Conservation (phyloP, 2,888 invertebrate species). For the Lochmaea capreae region DNA sequence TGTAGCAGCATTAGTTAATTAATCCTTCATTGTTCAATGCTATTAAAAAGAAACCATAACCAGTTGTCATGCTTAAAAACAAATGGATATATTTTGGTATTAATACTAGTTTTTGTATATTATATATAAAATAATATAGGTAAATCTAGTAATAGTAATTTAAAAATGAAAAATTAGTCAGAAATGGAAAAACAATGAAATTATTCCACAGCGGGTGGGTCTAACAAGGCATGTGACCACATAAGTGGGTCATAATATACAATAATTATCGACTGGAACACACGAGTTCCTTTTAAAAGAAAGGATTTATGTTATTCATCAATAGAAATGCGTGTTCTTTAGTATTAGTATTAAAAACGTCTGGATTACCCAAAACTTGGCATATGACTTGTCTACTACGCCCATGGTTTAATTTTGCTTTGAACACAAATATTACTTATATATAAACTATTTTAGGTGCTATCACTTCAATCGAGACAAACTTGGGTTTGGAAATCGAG, state of each 20-base stretch:
- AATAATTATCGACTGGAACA: constrained; percentile 8
- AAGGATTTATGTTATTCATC: constrained; percentile 29
- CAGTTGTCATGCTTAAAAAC: not conserved
- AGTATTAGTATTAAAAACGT: constrained; percentile 14
- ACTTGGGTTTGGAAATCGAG: constrained; percentile 6
- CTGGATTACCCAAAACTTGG: constrained; percentile 49
- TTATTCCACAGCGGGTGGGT: constrained; percentile 59
- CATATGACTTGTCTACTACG: constrained; percentile 56
- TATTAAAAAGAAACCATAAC: not conserved
- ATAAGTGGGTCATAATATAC: constrained; percentile 60
- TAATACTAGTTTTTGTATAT: not conserved
- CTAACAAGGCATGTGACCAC: constrained; percentile 63
- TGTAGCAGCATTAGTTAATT: not conserved
- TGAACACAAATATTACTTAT: constrained; percentile 39
- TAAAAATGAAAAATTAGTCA: not conserved
- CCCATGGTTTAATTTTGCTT: constrained; percentile 54
- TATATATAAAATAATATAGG: too few relatives aligned
- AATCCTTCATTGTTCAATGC: not conserved
- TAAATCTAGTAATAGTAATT: too few relatives aligned
- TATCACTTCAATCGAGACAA: constrained; percentile 22
- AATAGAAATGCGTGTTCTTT: constrained; percentile 5
- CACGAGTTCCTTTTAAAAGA: constrained; percentile 18
- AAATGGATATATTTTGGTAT: not conserved
- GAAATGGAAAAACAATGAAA: constrained; percentile 1
- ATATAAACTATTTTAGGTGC: constrained; percentile 42